A percentile compares a stretch with the other conserved stretches of the same genome.
Evolutionary conservation across 2,888 invertebrate species (phyloP).

Genomic region (Poecilus cupreus): DNA sequence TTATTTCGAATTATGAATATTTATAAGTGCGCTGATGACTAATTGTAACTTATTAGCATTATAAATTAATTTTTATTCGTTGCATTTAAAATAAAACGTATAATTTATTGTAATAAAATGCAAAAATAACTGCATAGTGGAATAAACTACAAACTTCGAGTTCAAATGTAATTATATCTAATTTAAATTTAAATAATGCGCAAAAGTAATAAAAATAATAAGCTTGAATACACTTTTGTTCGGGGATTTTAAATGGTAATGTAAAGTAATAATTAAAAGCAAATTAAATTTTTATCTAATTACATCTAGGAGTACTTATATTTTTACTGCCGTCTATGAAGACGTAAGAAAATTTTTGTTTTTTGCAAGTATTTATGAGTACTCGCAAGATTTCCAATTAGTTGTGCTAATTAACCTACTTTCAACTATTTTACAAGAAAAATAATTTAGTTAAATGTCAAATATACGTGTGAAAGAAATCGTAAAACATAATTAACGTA

Average conservation of each 20-base stretch:
- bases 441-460: not conserved
- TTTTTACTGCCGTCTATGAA: no score
- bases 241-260: not conserved
- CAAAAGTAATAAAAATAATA: not conserved
- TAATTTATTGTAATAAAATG: constrained; percentile 44
- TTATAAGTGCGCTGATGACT: constrained; percentile 30
- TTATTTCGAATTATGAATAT: constrained; percentile 33
- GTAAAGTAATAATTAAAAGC: not conserved
- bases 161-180: constrained; percentile 22
- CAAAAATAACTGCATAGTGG: not conserved
- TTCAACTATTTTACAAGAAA: no score
- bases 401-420: no score
- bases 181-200: not conserved
- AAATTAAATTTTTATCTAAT: not conserved
- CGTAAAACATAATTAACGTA: constrained; percentile 9
- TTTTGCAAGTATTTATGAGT: no score
- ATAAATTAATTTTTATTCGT: constrained; percentile 33
- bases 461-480: not conserved
- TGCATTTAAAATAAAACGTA: constrained; percentile 22
- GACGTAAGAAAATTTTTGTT: no score
- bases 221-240: not conserved
- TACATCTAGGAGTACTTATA: no score
- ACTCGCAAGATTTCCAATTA: no score
- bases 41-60: constrained; percentile 44
- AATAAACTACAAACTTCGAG: not conserved